These are phyloP conservation scores for Bucco capensis DNA, from an alignment of 2,113 vertebrate genomes.

Conservation along the genomic window DNA sequence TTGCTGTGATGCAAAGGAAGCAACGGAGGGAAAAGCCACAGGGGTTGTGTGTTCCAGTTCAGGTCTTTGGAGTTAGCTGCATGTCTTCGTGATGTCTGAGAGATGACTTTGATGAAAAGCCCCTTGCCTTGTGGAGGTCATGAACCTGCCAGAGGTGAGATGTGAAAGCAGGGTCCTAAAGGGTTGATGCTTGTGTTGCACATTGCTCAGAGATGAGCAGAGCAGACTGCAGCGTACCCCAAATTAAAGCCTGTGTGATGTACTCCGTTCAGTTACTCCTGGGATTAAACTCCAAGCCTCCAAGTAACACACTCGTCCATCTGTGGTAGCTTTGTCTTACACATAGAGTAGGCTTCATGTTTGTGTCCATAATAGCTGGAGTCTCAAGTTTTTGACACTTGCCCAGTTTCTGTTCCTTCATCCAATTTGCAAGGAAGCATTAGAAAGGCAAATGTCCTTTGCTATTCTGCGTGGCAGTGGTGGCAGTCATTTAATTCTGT, in stretches of 20 bases:
- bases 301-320: accelerated
- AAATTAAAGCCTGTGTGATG: background rate
- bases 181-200: background rate
- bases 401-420: background rate
- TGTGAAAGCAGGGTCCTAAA: background rate
- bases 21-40: background rate
- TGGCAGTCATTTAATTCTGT: constrained; percentile 21
- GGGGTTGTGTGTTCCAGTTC: background rate
- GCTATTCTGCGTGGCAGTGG: background rate
- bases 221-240: background rate
- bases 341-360: background rate
- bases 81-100: background rate
- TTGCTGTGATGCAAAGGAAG: background rate
- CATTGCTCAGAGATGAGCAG: background rate
- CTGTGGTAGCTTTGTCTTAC: background rate
- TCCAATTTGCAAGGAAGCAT: background rate
- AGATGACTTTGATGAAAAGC: background rate
- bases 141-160: background rate
- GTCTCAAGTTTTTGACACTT: background rate
- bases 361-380: background rate
- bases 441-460: background rate
- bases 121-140: background rate
- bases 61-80: background rate
- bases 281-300: background rate
- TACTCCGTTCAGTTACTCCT: background rate